A percentile compares a stretch with the other conserved stretches of the same genome.
Evolutionary conservation across 1,140 invertebrate genomes (phyloP).

Genomic region (Papilio helenus): DNA sequence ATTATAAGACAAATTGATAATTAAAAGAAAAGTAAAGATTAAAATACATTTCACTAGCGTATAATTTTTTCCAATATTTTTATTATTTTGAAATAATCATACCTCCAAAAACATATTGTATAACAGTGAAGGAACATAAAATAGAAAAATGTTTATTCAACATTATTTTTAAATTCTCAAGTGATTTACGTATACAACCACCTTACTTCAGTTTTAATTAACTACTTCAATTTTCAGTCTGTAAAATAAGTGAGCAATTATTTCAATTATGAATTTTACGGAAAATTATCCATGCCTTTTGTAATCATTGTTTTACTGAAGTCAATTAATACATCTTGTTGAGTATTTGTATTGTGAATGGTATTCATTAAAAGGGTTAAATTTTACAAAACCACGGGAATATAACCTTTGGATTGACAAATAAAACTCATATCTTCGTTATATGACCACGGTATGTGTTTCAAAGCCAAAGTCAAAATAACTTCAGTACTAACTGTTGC

Average conservation of each 20-base stretch:
- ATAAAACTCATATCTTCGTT: too few species aligned
- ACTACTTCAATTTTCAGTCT: neutral
- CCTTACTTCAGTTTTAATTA: neutral
- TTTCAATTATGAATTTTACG: conserved; percentile 3
- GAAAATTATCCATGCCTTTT: neutral
- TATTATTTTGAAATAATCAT: neutral
- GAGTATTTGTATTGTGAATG: neutral
- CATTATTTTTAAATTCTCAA: conserved; percentile 1
- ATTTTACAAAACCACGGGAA: neutral
- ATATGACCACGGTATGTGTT: too few species aligned
- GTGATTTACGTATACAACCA: neutral
- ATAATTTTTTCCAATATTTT: neutral
- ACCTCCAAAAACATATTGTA: neutral
- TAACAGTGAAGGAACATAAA: neutral
- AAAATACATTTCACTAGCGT: too few species aligned
- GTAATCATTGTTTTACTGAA: neutral
- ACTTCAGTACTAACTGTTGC: too few species aligned
- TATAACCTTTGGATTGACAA: neutral
- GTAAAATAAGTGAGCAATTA: neutral
- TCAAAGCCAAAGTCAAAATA: too few species aligned
- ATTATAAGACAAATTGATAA: neutral
- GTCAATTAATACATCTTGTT: neutral
- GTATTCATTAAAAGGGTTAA: neutral
- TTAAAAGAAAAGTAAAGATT: neutral
- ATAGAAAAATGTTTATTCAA: neutral